phyloP scores from a whole-genome alignment of 2,797 vertebrate genomes.

The Spinus pinus region DNA sequence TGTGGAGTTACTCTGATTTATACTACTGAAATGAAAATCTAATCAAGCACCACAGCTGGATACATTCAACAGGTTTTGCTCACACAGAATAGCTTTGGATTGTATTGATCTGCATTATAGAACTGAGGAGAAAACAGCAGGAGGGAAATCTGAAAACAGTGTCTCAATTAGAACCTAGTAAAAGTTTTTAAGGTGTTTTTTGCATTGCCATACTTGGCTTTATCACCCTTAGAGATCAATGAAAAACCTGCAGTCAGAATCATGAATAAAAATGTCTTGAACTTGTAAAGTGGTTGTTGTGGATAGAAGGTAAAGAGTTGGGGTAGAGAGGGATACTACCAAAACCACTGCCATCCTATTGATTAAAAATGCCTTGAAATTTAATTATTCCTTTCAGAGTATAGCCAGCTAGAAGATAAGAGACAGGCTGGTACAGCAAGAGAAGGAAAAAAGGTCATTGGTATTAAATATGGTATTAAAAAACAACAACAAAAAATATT shows the following conservation, averaged over 20 bases:
- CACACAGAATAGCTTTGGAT: background rate
- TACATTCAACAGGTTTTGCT: slow-evolving; percentile 24
- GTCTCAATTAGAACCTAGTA: slow-evolving; percentile 8
- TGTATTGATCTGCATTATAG: slow-evolving; percentile 29
- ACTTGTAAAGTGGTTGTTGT: background rate
- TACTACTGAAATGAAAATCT: slow-evolving; percentile 19
- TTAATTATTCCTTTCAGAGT: background rate
- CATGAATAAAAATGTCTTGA: background rate
- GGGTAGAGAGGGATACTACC: background rate
- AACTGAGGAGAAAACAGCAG: slow-evolving; percentile 14
- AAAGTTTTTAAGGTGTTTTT: background rate
- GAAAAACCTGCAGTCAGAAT: background rate
- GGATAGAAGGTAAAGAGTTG: background rate
- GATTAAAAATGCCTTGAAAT: background rate
- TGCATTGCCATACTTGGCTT: background rate
- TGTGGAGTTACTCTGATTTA: slow-evolving; percentile 13
- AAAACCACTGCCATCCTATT: background rate
- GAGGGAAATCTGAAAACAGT: background rate
- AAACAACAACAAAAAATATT: background rate
- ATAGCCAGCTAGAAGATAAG: background rate
- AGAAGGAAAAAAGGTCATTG: background rate
- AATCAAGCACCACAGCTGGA: slow-evolving; percentile 36
- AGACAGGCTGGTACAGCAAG: background rate
- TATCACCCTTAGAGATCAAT: background rate
- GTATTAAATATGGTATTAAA: no score